Percentiles rank a stretch among this genome's conserved stretches.
These are phyloP conservation scores for Leptonema lineaticorne DNA, from an alignment of 1,140 invertebrate species.

Conservation along the genomic window DNA sequence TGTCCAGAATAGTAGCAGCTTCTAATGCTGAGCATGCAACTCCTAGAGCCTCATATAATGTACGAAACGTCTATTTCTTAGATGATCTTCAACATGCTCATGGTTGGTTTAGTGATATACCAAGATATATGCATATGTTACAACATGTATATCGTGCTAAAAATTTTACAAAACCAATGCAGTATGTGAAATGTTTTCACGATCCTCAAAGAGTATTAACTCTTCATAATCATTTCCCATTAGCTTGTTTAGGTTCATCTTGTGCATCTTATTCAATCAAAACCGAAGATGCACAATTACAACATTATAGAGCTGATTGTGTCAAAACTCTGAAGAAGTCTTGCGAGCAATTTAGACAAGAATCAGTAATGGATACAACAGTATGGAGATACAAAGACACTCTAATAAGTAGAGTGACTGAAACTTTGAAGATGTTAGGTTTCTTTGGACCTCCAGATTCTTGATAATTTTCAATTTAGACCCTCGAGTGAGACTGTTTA, in stretches of 20 bases:
- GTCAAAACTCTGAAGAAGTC: conserved; percentile 84
- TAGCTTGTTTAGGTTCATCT: conserved; percentile 81
- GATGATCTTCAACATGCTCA: conserved; percentile 84
- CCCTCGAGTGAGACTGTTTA: too few relatives aligned
- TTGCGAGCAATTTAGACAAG: conserved; percentile 80
- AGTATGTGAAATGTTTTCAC: conserved; percentile 94
- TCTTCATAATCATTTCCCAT: conserved; percentile 90
- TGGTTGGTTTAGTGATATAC: conserved; percentile 79
- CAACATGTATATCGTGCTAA: conserved; percentile 88
- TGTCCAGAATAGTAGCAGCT: conserved; percentile 72
- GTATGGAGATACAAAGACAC: conserved; percentile 85
- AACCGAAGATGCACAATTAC: conserved; percentile 81
- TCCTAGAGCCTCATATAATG: conserved; percentile 78
- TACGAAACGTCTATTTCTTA: conserved; percentile 92
- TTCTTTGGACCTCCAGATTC: conserved; percentile 60
- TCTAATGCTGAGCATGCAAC: conserved; percentile 75
- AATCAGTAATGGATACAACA: conserved; percentile 80
- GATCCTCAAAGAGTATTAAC: conserved; percentile 86
- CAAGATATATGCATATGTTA: conserved; percentile 90
- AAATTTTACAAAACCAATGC: conserved; percentile 91
- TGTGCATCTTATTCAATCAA: conserved; percentile 87
- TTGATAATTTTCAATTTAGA: conserved; percentile 15
- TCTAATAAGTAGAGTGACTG: conserved; percentile 68
- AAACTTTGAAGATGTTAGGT: conserved; percentile 69
- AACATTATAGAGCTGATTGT: conserved; percentile 92